phyloP scores from a whole-genome alignment of 1,140 invertebrate species.

The Sitophilus oryzae region DNA sequence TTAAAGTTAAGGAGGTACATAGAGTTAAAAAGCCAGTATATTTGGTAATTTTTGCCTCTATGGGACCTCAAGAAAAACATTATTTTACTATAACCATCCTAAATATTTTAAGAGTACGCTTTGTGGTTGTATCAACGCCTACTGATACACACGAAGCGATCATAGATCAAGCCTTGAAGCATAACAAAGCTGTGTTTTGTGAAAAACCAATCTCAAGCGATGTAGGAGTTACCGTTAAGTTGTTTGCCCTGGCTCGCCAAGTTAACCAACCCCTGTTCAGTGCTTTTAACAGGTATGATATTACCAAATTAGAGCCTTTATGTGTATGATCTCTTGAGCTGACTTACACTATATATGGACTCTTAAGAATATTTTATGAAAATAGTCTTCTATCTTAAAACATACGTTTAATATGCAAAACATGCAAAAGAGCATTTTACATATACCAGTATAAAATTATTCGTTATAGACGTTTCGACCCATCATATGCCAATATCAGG shows the following conservation, averaged over 20 bases:
- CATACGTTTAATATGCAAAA: too few relatives aligned
- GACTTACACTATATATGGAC: too few relatives aligned
- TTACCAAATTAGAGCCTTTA: too few relatives aligned
- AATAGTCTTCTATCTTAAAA: too few relatives aligned
- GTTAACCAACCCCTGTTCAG: slow-evolving; percentile 53
- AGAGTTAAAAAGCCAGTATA: too few relatives aligned
- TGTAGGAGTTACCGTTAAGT: slow-evolving; percentile 48
- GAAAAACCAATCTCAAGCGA: slow-evolving; percentile 65
- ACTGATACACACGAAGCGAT: slow-evolving; percentile 58
- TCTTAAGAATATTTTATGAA: too few relatives aligned
- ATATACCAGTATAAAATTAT: background rate
- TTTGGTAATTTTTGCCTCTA: too few relatives aligned
- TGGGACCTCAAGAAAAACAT: too few relatives aligned
- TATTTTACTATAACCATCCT: too few relatives aligned
- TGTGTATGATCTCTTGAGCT: too few relatives aligned
- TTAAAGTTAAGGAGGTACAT: too few relatives aligned
- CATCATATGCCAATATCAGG: slow-evolving; percentile 51
- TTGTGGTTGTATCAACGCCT: slow-evolving; percentile 54
- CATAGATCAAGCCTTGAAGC: slow-evolving; percentile 52
- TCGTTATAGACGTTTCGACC: slow-evolving; percentile 55
- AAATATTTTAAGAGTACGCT: slow-evolving; percentile 48
- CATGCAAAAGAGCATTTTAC: background rate
- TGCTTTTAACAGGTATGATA: slow-evolving; percentile 56
- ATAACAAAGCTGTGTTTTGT: slow-evolving; percentile 61
- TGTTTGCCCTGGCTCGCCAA: slow-evolving; percentile 55